A percentile compares a stretch with the other conserved stretches of the same genome.
Conservation (phyloP, 2,797 vertebrate genomes). For the Vireo griseus region DNA sequence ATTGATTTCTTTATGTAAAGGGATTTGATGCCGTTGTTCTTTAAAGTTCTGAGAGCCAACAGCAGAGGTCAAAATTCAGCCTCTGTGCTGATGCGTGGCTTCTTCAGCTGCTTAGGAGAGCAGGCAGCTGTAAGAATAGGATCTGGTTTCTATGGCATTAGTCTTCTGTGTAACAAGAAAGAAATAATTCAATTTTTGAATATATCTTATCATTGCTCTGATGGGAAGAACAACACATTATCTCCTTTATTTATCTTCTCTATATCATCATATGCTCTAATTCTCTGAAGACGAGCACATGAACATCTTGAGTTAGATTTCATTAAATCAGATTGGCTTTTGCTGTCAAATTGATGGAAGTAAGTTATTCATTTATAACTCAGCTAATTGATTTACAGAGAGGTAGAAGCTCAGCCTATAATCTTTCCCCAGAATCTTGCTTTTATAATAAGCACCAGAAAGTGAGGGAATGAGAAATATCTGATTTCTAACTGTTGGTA, state of each 20-base stretch:
- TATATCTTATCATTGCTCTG: neutral
- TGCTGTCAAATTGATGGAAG: constrained; percentile 55
- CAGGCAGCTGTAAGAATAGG: neutral
- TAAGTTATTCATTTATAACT: constrained; percentile 53
- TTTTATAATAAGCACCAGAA: constrained; percentile 13
- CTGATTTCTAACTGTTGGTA: neutral
- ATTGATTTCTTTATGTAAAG: neutral
- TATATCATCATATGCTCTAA: constrained; percentile 31
- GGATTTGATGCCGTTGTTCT: neutral
- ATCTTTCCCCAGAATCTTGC: neutral
- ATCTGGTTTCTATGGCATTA: constrained; percentile 36
- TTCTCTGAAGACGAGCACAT: constrained; percentile 11
- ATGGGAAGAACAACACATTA: constrained; percentile 46
- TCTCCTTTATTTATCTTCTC: constrained; percentile 50
- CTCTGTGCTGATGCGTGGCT: neutral
- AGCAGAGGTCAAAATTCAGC: neutral
- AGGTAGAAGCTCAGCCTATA: constrained; percentile 11
- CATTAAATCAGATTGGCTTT: constrained; percentile 50
- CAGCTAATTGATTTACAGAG: constrained; percentile 55
- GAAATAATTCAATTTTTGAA: neutral
- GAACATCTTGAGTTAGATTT: constrained; percentile 48
- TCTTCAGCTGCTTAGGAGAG: neutral
- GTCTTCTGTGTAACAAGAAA: neutral
- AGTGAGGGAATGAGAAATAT: neutral
- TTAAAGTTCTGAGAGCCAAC: neutral